Conservation (phyloP, 2,797 vertebrate species). For the Dipus sagitta region DNA sequence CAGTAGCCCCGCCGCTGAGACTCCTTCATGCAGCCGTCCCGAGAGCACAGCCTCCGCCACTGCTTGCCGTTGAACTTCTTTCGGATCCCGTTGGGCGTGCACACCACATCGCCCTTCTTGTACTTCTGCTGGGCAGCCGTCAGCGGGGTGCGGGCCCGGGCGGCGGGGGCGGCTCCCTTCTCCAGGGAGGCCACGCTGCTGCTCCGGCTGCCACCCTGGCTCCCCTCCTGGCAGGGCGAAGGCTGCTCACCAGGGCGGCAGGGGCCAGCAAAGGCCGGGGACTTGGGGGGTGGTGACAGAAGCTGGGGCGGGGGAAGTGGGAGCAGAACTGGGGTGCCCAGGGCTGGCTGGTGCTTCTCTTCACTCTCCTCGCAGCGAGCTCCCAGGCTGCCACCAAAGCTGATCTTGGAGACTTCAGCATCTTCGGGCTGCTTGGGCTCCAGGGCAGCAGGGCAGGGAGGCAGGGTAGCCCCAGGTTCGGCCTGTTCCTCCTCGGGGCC, state of each 20-base stretch:
- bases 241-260: slow-evolving; percentile 85
- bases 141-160: slow-evolving; percentile 92
- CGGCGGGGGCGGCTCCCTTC: slow-evolving; percentile 87
- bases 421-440: slow-evolving; percentile 91
- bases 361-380: slow-evolving; percentile 82
- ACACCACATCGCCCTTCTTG: slow-evolving; percentile 96
- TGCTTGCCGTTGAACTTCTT: slow-evolving; percentile 98
- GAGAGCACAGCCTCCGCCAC: slow-evolving; percentile 95
- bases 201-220: slow-evolving; percentile 85
- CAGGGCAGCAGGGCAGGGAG: slow-evolving; percentile 70
- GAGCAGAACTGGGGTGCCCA: slow-evolving; percentile 87
- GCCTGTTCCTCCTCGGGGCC: slow-evolving; percentile 85
- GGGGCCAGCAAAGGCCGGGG: slow-evolving; percentile 87
- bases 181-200: slow-evolving; percentile 88
- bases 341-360: slow-evolving; percentile 83
- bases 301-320: slow-evolving; percentile 88
- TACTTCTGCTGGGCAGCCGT: slow-evolving; percentile 95
- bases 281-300: slow-evolving; percentile 90
- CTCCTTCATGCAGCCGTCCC: slow-evolving; percentile 96
- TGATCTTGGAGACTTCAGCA: slow-evolving; percentile 91
- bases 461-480: slow-evolving; percentile 80
- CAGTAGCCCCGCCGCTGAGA: slow-evolving; percentile 96
- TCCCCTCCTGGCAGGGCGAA: slow-evolving; percentile 83
- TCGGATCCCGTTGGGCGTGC: slow-evolving; percentile 95
- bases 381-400: slow-evolving; percentile 85